Conservation (phyloP, 2,113 vertebrate species). For the Clarias gariepinus region DNA sequence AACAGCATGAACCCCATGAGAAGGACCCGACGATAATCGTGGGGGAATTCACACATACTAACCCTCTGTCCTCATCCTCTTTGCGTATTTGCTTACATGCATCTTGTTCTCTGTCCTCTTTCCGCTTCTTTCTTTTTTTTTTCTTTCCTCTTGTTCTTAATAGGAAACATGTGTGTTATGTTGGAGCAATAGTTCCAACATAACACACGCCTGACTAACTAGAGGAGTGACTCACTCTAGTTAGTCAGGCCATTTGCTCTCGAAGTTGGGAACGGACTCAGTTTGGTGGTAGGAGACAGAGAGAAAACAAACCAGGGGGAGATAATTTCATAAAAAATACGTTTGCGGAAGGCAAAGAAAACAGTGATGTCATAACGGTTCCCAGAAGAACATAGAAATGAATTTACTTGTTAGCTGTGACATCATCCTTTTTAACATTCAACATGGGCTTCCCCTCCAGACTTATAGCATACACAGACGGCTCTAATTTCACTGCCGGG, state of each 20-base stretch:
- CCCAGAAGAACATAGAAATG: conserved; percentile 1
- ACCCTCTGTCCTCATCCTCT: not conserved
- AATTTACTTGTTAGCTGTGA: conserved; percentile 31
- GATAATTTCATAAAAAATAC: not conserved
- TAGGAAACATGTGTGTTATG: conserved; percentile 41
- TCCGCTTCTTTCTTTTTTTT: not conserved
- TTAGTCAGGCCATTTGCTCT: conserved; percentile 13
- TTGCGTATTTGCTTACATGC: conserved; percentile 5
- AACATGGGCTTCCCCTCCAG: conserved; percentile 7
- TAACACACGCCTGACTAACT: not conserved
- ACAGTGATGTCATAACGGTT: conserved; percentile 37
- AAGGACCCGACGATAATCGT: not conserved
- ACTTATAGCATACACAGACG: not conserved
- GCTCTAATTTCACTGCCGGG: conserved; percentile 27
- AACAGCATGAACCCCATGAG: not conserved
- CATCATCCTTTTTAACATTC: conserved; percentile 34
- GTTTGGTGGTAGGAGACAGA: not conserved
- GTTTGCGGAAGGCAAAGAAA: conserved; percentile 4
- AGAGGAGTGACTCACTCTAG: conserved; percentile 6
- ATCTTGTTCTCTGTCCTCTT: conserved; percentile 4
- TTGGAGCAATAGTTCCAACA: not conserved
- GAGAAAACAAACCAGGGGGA: not conserved
- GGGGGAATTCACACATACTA: not conserved
- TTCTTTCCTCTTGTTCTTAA: conserved; percentile 8
- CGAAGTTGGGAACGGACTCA: not conserved